Evolutionary conservation across 1,140 invertebrate genomes (phyloP).

Genomic region (Anastrepha ludens): DNA sequence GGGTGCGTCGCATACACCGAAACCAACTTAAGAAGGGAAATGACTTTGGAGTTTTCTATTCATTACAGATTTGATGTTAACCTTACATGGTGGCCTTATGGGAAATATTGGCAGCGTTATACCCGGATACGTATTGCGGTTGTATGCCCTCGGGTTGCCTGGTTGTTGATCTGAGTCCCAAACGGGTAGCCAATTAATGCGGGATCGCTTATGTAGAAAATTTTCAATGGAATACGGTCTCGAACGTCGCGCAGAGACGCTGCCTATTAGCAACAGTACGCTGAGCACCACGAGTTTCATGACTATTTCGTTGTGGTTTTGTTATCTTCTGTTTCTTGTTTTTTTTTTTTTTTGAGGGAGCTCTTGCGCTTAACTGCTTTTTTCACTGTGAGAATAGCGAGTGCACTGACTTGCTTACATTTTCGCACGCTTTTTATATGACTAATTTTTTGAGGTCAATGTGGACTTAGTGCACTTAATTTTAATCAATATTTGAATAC

Average conservation of each 20-base stretch:
- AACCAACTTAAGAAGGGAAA: background rate
- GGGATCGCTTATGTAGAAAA: background rate
- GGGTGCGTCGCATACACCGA: slow-evolving; percentile 37
- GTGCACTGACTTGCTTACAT: background rate
- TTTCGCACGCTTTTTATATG: slow-evolving; percentile 8
- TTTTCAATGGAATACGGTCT: background rate
- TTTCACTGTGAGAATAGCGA: background rate
- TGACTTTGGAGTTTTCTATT: background rate
- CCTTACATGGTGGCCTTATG: background rate
- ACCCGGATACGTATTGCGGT: background rate
- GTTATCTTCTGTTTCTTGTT: background rate
- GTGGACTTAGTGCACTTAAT: background rate
- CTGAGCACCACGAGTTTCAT: background rate
- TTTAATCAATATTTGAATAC: background rate
- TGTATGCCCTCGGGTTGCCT: background rate
- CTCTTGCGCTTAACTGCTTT: background rate
- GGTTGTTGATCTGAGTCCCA: slow-evolving; percentile 33
- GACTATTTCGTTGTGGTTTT: too few species aligned
- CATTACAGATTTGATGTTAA: background rate
- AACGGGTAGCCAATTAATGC: slow-evolving; percentile 52
- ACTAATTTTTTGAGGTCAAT: background rate
- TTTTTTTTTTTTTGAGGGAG: background rate
- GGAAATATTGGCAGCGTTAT: background rate
- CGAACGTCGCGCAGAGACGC: background rate
- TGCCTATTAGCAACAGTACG: background rate